Conservation (phyloP, 1,140 invertebrate species). For the Meloidogyne floridensis region DNA sequence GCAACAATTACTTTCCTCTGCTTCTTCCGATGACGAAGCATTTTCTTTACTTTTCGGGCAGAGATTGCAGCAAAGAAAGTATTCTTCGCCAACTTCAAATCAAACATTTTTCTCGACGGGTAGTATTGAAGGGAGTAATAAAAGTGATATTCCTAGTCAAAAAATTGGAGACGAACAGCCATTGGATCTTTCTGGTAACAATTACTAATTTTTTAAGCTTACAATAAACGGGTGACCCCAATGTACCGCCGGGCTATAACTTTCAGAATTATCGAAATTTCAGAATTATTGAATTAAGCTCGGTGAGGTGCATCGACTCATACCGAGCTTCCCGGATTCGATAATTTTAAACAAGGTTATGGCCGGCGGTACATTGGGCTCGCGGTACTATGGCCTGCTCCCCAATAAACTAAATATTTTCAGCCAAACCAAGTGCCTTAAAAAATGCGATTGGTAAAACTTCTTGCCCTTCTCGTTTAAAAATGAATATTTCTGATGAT, state of each 20-base stretch:
- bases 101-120: neutral
- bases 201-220: neutral
- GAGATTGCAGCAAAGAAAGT: neutral
- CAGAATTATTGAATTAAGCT: too few species aligned
- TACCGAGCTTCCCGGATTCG: too few species aligned
- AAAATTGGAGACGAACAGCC: neutral
- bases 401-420: neutral
- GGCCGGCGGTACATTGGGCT: too few species aligned
- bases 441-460: neutral
- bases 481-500: neutral
- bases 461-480: neutral
- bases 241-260: too few species aligned
- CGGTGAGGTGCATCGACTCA: too few species aligned
- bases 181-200: neutral
- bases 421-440: neutral
- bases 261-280: too few species aligned
- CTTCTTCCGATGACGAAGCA: conserved; percentile 18
- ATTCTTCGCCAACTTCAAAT: neutral
- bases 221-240: too few species aligned
- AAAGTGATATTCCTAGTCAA: neutral
- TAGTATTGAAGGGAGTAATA: neutral
- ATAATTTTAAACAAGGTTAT: too few species aligned
- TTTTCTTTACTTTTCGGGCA: conserved; percentile 5
- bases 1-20: neutral
- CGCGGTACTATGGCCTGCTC: too few species aligned